These are phyloP conservation scores for Diarsia mendica DNA, from an alignment of 2,888 invertebrate species.

Conservation along the genomic window DNA sequence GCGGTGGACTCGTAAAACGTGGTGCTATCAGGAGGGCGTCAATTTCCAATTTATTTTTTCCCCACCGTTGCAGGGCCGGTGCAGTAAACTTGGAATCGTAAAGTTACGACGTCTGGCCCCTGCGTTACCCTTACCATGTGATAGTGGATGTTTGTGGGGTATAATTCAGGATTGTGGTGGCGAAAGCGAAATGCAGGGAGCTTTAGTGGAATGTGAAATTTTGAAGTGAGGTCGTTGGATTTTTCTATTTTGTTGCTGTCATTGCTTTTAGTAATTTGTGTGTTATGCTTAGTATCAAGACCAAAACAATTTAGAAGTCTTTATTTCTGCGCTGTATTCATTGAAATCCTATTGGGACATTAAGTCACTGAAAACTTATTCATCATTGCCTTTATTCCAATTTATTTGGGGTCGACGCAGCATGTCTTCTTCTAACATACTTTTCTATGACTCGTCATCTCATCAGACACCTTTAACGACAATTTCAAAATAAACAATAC, in stretches of 20 bases:
- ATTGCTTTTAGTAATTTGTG: neutral
- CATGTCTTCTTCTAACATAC: too few species aligned
- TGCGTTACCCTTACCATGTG: conserved; percentile 77
- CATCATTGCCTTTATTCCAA: neutral
- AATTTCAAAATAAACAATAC: neutral
- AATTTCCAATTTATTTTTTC: conserved; percentile 89
- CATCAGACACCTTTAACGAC: too few species aligned
- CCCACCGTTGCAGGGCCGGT: conserved; percentile 85
- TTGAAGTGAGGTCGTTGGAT: neutral
- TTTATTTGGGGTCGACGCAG: neutral
- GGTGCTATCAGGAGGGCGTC: conserved; percentile 79
- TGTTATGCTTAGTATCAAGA: neutral
- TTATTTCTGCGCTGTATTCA: too few species aligned
- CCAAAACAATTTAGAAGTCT: too few species aligned
- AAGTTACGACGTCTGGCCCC: conserved; percentile 87
- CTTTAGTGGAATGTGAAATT: conserved; percentile 15
- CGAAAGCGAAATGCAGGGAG: conserved; percentile 21
- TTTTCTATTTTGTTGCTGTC: neutral
- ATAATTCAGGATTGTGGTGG: conserved; percentile 39
- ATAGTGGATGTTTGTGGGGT: conserved; percentile 64
- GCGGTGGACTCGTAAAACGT: conserved; percentile 62
- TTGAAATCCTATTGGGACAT: neutral
- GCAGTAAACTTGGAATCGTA: conserved; percentile 87
- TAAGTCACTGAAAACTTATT: neutral
- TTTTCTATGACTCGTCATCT: too few species aligned